Base-by-base conservation (phyloP, 2,888 invertebrate species). In the Dryobotodes eremita region DNA sequence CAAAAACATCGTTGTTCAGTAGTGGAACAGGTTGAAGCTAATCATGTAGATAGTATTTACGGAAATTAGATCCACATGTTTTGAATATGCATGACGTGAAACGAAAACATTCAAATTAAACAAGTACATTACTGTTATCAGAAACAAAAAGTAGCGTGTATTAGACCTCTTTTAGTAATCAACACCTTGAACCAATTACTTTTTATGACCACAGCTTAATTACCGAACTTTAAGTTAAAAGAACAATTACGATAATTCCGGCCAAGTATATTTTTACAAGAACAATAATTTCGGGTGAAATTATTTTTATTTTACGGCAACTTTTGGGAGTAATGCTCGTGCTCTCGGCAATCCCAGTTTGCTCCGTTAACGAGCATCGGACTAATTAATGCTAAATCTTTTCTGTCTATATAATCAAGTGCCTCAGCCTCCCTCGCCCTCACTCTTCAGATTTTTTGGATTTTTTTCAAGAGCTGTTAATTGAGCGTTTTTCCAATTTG, bases 321-420 rank as follows among this genome's bases (percentile, higher is more conserved):
- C 62, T 78, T 83, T 68, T 53, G 75, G 68, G 17, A 64, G 23
- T 15, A 80, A 71, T 59, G 79, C 75, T 74, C 42, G 68, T 74
- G 77, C 66, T 81, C 80, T 75, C 59, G 62, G 79, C 75, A 80
- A 79, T 75, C 57, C 53, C 46, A 89, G 88, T 90, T 92, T 88
- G 87, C 80, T 85, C 85, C 84, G 86, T 86, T 92, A 93, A 92
- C 92, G 92, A 93, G 90, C 85, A 82, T 84, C 84, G 80, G 84
- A 89, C 90, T 93, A 93, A 93, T 93, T 93, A 93, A 92, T 88
- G 89, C 90, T 87, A 91, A 93, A 93, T 93, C 92, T 92, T 91
- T 91, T 90, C 90, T 89, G 89, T 91, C 91, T 89, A 91, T 91
- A 92, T 88, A 89, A 91, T 89, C 86, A 89, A 91, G 89, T 80